Base-by-base conservation (phyloP, 2,888 invertebrate genomes). In the Reticulitermes lucifugus region DNA sequence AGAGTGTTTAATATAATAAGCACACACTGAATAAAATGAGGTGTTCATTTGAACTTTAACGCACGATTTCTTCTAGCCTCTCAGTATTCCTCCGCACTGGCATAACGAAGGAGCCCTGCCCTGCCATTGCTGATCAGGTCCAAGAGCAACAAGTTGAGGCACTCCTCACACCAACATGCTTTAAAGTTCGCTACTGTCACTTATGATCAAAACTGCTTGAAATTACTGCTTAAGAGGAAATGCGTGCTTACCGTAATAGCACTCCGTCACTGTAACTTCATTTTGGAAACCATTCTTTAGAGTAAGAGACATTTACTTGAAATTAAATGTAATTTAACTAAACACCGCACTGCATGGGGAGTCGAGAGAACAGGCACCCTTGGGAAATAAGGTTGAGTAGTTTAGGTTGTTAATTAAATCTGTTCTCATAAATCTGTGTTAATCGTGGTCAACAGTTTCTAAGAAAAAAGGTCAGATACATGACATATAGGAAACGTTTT, bases 251-350 rank as follows among this genome's bases (percentile, higher is more conserved):
- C 25, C 65, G 25, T 65, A 55, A 55, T 55, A 55, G 55, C 5
- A 14, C 14, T 65, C 9, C 65, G 65, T 12, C n/a, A 9, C 6
- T 65, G 4, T 65, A 7, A n/a, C 14, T 65, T 65, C 6, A 25
- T 65, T 25, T 65, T 7, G 25, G 65, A 65, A 6, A 25, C 65
- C n/a, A 9, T 9, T 65, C 41, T 18, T 73, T 41, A 10, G 35
- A 41, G 73, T 41, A 41, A 73, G 10, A 35, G 29, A 12, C 41
- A 73, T 73, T 73, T 41, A 73, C 41, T 73, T 73, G 41, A 18
- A 41, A 73, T 73, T 73, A 73, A 73, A 73, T 73, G 73, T 73
- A 73, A 73, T 18, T 41, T n/a, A 65, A 65, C 65, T 25, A 65
- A 65, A 25, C n/a, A 65, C 65, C n/a, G 25, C n/a, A 9, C 65